phyloP scores from a whole-genome alignment of 2,113 vertebrate genomes.

The Craseonycteris thonglongyai region DNA sequence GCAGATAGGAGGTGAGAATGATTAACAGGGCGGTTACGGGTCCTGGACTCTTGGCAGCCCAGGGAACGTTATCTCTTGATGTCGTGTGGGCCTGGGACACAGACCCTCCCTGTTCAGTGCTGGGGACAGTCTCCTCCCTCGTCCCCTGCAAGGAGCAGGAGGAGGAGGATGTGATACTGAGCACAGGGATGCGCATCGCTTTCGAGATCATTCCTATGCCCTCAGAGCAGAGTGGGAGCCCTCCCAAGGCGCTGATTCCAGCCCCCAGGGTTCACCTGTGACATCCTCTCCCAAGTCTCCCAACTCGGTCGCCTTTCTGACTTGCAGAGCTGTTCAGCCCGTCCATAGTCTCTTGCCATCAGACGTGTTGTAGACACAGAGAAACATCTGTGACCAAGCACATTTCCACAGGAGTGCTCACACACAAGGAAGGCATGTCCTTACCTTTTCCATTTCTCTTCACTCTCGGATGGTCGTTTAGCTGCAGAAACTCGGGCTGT shows the following conservation, averaged over 20 bases:
- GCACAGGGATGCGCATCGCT: neutral
- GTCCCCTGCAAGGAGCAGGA: neutral
- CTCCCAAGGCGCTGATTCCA: accelerated
- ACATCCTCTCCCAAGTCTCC: neutral
- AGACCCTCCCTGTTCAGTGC: accelerated
- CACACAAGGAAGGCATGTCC: accelerated
- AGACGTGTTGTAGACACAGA: neutral
- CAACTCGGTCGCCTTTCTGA: neutral
- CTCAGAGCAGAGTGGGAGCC: neutral
- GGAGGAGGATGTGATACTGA: neutral
- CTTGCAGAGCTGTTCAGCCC: neutral
- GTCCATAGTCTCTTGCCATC: neutral
- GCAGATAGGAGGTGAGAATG: neutral
- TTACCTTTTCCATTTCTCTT: neutral
- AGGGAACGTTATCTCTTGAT: neutral
- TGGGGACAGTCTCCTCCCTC: neutral
- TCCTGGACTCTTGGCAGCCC: neutral
- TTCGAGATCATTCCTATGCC: constrained; percentile 4
- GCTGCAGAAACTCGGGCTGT: neutral
- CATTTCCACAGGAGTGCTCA: neutral
- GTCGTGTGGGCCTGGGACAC: neutral
- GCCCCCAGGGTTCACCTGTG: neutral
- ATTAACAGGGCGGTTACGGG: neutral
- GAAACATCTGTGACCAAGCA: too few species aligned
- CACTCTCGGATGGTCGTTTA: neutral